phyloP scores from a whole-genome alignment of 2,888 invertebrate species.

The Acrocera orbiculus region DNA sequence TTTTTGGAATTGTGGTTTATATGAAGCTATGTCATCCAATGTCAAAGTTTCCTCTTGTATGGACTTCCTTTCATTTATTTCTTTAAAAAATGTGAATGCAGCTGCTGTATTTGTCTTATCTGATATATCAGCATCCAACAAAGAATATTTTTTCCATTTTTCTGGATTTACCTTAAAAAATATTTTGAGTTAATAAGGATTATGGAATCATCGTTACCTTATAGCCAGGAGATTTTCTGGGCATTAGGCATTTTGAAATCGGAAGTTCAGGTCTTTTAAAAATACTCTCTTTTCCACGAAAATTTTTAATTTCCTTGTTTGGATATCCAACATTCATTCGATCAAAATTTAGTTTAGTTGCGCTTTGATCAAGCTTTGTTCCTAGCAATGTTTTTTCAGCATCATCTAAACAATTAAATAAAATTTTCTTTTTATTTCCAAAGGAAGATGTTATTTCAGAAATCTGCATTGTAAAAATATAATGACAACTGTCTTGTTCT shows the following conservation, averaged over 20 bases:
- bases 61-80: conserved; percentile 24
- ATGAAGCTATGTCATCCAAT: no score
- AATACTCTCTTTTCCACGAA: conserved; percentile 48
- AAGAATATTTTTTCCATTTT: conserved; percentile 64
- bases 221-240: conserved; percentile 32
- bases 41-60: no score
- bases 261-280: conserved; percentile 58
- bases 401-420: conserved; percentile 49
- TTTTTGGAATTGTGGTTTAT: no score
- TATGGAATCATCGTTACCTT: conserved; percentile 20
- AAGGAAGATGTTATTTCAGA: no score
- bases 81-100: conserved; percentile 56
- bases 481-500: no score
- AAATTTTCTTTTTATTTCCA: no score
- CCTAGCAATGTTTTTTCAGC: conserved; percentile 39
- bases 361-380: conserved; percentile 24
- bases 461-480: no score
- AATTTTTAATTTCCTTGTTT: conserved; percentile 14
- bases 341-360: no score
- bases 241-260: conserved; percentile 37
- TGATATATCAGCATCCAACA: conserved; percentile 70
- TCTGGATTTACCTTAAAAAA: conserved; percentile 51
- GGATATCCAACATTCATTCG: neutral
- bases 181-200: conserved; percentile 19
- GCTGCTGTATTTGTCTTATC: conserved; percentile 60